These are phyloP conservation scores for Monopis laevigella DNA, from an alignment of 2,888 invertebrate genomes.

Conservation along the genomic window DNA sequence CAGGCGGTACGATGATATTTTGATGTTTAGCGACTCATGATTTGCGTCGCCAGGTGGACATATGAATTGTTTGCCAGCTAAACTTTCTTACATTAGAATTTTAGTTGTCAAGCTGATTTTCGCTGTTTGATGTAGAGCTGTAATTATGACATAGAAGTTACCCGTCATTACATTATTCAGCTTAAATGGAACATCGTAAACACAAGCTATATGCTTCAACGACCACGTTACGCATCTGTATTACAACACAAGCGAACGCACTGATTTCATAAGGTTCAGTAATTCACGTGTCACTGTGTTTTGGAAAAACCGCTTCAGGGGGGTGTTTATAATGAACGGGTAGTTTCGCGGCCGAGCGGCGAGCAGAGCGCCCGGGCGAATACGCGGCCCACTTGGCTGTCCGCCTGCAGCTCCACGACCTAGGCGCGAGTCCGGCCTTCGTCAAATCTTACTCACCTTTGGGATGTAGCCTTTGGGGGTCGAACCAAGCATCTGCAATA, in stretches of 20 bases:
- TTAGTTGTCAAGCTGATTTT: too few species aligned
- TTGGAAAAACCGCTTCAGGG: not conserved
- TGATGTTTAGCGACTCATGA: constrained; percentile 1
- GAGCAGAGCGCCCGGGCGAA: constrained; percentile 21
- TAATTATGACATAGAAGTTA: too few species aligned
- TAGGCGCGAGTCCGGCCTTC: constrained; percentile 31
- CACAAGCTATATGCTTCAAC: not conserved
- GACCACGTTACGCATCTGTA: not conserved
- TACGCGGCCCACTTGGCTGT: constrained; percentile 28
- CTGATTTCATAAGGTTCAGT: not conserved
- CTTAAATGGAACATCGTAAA: not conserved
- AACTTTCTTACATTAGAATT: constrained; percentile 1
- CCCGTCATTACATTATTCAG: not conserved
- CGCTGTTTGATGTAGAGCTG: too few species aligned
- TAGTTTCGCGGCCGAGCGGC: constrained; percentile 11
- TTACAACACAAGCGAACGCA: not conserved
- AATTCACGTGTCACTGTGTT: not conserved
- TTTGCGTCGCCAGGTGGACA: constrained; percentile 7
- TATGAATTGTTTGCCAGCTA: constrained; percentile 2
- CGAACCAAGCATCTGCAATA: constrained; percentile 94
- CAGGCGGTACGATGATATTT: too few species aligned
- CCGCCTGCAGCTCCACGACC: constrained; percentile 33
- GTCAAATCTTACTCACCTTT: constrained; percentile 76
- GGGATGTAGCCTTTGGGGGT: constrained; percentile 90
- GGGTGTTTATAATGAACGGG: constrained; percentile 5